Evolutionary conservation across 2,113 vertebrate species (phyloP), one percentile per base, ranked within the genome.

Genomic region (Oreochromis tanganicae): DNA sequence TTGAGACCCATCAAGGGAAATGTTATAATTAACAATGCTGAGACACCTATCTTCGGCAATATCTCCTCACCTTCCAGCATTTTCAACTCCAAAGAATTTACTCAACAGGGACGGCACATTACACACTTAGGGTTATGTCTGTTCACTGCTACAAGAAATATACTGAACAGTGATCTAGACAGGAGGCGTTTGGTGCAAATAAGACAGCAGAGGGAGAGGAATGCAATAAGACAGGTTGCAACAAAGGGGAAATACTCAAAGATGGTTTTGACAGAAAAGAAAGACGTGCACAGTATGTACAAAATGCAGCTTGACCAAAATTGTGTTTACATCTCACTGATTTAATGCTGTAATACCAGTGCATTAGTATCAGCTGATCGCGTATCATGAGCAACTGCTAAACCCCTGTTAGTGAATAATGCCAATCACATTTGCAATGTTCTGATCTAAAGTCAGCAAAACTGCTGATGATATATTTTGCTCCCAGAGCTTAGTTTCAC

Each of bases 261-360:
- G 91, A 93, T 89, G 91, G 87, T 87, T 82, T 83, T 88, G 85
- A 93, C 92, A 94, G 87, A 92, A 89, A 88, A 86, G 90, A 75
- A 75, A 93, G 84, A 92, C 86, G 80, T 84, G 52, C 19, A 71
- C 12, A 2, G 12, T 43, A 71, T 19, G 1, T 56, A 48, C 56
- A 75, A 2, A 73, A 73, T 27, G 41, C 41, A 73, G 8, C 41
- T 68, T 27, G 14, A 17, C n/a, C 41, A 73, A 27, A 73, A 17
- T 9, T 46, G 68, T 73, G 38, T 46, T 16, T 14, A 16, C 9
- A 34, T 61, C 29, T 61, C 14, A 17, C 16, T 50, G 59, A 9
- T 61, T 29, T 10, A 61, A 32, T 73, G 68, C n/a, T 73, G 38
- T 46, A 27, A 73, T 73, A 46, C 21, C 6, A 46, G 38, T 34